These are phyloP conservation scores for Butorides virescens DNA, from an alignment of 2,113 vertebrate genomes.

Conservation along the genomic window DNA sequence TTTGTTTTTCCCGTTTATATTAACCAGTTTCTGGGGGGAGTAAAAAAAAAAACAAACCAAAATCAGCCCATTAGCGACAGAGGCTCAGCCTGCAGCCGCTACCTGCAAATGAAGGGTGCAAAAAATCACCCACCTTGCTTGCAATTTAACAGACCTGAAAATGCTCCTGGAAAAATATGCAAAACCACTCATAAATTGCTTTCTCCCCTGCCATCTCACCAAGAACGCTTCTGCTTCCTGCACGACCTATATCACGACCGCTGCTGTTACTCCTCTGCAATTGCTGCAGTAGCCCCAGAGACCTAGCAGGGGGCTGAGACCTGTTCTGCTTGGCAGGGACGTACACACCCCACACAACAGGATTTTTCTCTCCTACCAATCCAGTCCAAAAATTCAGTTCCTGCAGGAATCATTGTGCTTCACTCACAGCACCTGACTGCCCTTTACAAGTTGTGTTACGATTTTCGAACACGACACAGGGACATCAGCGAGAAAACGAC, in stretches of 20 bases:
- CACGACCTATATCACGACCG: rapidly evolving
- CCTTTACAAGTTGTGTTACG: not conserved
- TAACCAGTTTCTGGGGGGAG: not conserved
- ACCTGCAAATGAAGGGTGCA: not conserved
- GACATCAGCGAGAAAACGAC: not conserved
- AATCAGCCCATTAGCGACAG: rapidly evolving
- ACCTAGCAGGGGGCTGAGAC: not conserved
- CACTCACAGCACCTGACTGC: not conserved
- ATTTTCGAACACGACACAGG: not conserved
- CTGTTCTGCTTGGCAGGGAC: not conserved
- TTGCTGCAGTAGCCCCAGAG: not conserved
- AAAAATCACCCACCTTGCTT: rapidly evolving
- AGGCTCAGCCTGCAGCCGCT: not conserved
- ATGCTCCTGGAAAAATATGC: not conserved
- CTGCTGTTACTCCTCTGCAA: not conserved
- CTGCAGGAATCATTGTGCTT: not conserved
- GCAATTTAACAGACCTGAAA: not conserved
- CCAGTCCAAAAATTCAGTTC: not conserved
- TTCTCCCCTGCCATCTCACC: not conserved
- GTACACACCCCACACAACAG: not conserved
- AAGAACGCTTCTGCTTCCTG: not conserved
- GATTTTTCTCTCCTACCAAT: not conserved
- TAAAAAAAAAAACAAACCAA: no score
- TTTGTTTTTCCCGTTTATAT: not conserved
- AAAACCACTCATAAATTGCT: not conserved